Conservation (phyloP, 2,113 vertebrate genomes). For the Odocoileus virginianus region DNA sequence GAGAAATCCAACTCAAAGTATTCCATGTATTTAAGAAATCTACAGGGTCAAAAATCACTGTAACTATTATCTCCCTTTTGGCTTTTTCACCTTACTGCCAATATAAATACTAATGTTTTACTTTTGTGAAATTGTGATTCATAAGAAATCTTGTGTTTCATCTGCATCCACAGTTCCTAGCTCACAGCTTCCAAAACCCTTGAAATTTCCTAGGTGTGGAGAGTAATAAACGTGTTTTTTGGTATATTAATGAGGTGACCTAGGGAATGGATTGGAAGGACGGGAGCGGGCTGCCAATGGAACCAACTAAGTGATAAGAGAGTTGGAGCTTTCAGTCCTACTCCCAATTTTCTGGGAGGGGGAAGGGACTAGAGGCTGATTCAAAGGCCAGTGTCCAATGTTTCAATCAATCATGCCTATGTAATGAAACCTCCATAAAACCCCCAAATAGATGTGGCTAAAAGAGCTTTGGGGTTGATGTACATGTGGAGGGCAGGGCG, state of each 20-base stretch:
- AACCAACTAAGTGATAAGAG: not conserved
- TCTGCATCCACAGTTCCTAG: not conserved
- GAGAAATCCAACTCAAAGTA: not conserved
- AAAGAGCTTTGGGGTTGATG: not conserved
- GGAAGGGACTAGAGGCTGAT: not conserved
- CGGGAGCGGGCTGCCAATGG: not conserved
- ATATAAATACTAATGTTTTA: not conserved
- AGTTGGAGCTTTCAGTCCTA: not conserved
- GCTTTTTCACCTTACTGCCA: not conserved
- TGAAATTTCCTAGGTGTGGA: not conserved
- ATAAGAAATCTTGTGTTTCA: not conserved
- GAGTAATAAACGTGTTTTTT: not conserved
- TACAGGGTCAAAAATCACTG: not conserved
- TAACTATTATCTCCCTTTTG: not conserved
- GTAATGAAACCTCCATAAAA: not conserved
- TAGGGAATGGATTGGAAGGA: not conserved
- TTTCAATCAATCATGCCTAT: not conserved
- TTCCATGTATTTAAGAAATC: not conserved
- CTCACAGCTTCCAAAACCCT: not conserved
- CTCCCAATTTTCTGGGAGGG: not conserved
- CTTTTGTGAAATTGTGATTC: not conserved
- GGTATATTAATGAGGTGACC: not conserved
- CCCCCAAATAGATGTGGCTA: not conserved
- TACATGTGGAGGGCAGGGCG: not conserved
- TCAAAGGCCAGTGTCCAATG: not conserved